These are phyloP conservation scores for Phycodurus eques DNA, from an alignment of 2,113 vertebrate genomes.

Conservation along the genomic window DNA sequence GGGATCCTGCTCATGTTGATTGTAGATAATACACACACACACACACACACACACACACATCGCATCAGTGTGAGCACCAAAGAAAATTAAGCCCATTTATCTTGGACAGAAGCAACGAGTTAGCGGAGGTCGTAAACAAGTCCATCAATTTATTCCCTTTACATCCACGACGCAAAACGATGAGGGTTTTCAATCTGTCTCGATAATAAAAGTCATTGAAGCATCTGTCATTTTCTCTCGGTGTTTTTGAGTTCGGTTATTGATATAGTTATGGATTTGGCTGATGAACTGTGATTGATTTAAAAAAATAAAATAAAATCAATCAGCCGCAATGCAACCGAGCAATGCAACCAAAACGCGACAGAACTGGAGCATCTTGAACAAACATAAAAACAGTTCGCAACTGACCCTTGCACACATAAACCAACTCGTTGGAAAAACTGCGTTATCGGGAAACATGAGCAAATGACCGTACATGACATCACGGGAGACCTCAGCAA, in stretches of 20 bases:
- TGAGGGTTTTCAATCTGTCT: not conserved
- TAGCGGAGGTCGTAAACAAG: constrained; percentile 36
- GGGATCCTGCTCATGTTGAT: constrained; percentile 6
- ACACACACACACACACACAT: not conserved
- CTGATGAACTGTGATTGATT: not conserved
- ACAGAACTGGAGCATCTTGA: too few species aligned
- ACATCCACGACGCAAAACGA: not conserved
- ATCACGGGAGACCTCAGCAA: too few species aligned
- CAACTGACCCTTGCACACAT: too few species aligned
- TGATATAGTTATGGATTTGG: not conserved
- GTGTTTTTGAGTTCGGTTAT: not conserved
- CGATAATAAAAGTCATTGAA: not conserved
- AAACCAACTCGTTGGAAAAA: too few species aligned
- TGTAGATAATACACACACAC: not conserved
- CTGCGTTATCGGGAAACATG: too few species aligned
- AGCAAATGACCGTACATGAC: too few species aligned
- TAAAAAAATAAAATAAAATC: not conserved
- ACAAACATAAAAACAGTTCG: not conserved
- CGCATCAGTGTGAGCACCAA: constrained; percentile 2
- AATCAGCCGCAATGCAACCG: not conserved
- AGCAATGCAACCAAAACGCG: too few species aligned
- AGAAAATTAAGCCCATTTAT: constrained; percentile 69
- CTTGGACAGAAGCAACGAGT: constrained; percentile 41
- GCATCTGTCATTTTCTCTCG: not conserved
- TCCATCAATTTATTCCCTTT: constrained; percentile 7